These are phyloP conservation scores for Passer domesticus DNA, from an alignment of 2,113 vertebrate genomes.

Conservation along the genomic window DNA sequence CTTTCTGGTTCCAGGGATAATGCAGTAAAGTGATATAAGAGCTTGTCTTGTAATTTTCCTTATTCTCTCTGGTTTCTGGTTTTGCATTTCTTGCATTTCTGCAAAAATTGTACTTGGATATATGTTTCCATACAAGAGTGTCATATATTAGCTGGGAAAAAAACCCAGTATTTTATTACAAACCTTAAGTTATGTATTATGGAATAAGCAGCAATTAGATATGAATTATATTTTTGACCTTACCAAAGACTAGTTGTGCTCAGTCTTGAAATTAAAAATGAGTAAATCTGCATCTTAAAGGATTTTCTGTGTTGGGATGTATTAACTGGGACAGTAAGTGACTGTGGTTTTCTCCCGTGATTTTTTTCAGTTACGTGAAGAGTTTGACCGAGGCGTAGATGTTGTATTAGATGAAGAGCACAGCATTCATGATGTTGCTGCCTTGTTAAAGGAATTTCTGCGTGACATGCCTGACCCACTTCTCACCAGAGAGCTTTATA, in stretches of 20 bases:
- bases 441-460: conserved; percentile 95
- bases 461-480: conserved; percentile 95
- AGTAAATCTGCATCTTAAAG: not conserved
- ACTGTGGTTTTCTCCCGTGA: not conserved
- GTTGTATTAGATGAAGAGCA: conserved; percentile 89
- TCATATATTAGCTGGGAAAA: not conserved
- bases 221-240: not conserved
- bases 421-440: conserved; percentile 94
- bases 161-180: not conserved
- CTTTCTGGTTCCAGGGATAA: not conserved
- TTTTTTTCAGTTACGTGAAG: conserved; percentile 87
- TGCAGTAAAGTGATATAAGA: not conserved
- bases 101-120: not conserved
- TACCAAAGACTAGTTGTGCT: not conserved
- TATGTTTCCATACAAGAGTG: not conserved
- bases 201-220: not conserved
- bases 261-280: not conserved
- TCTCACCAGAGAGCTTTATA: conserved; percentile 94
- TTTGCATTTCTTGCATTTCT: not conserved
- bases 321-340: not conserved
- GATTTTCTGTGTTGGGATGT: not conserved
- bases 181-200: not conserved
- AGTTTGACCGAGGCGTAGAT: conserved; percentile 92
- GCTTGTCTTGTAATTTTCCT: not conserved
- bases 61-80: not conserved